phyloP scores from a whole-genome alignment of 1,140 invertebrate genomes.

The Dinothrombium tinctorium region DNA sequence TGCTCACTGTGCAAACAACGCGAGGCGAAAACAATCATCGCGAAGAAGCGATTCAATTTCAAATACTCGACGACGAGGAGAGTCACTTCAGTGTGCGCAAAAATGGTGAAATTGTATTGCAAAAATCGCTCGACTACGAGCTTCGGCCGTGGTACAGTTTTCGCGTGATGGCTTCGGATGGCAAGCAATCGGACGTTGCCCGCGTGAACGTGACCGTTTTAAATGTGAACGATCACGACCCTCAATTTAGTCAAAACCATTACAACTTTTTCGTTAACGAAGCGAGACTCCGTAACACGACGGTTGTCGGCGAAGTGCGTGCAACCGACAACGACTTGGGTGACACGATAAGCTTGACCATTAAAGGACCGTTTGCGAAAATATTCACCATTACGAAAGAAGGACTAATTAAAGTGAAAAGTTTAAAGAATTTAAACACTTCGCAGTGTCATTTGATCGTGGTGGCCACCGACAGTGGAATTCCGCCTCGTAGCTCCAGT shows the following conservation, averaged over 20 bases:
- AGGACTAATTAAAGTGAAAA: slow-evolving; percentile 26
- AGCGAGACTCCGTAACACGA: slow-evolving; percentile 15
- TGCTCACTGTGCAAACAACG: slow-evolving; percentile 28
- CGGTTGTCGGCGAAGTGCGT: slow-evolving; percentile 33
- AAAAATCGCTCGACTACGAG: slow-evolving; percentile 54
- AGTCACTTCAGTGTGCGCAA: slow-evolving; percentile 8
- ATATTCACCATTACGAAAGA: slow-evolving; percentile 27
- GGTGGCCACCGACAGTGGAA: slow-evolving; percentile 50
- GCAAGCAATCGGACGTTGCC: slow-evolving; percentile 48
- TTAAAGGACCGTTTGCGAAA: slow-evolving; percentile 16
- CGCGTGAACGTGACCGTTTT: slow-evolving; percentile 49
- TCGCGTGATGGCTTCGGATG: slow-evolving; percentile 58
- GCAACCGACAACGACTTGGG: slow-evolving; percentile 15
- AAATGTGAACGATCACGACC: slow-evolving; percentile 71
- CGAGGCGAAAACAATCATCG: neutral
- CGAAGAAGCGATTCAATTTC: slow-evolving; percentile 1
- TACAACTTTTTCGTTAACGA: slow-evolving; percentile 51
- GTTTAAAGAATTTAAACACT: slow-evolving; percentile 25
- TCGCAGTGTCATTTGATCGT: slow-evolving; percentile 42
- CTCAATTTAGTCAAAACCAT: slow-evolving; percentile 55
- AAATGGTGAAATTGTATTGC: slow-evolving; percentile 51
- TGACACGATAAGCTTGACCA: slow-evolving; percentile 13
- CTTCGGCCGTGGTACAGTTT: slow-evolving; percentile 37
- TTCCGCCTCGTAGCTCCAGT: slow-evolving; percentile 39
- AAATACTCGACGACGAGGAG: slow-evolving; percentile 11